Evolutionary conservation across 2,113 vertebrate genomes (phyloP).

Genomic region (Craseonycteris thonglongyai): DNA sequence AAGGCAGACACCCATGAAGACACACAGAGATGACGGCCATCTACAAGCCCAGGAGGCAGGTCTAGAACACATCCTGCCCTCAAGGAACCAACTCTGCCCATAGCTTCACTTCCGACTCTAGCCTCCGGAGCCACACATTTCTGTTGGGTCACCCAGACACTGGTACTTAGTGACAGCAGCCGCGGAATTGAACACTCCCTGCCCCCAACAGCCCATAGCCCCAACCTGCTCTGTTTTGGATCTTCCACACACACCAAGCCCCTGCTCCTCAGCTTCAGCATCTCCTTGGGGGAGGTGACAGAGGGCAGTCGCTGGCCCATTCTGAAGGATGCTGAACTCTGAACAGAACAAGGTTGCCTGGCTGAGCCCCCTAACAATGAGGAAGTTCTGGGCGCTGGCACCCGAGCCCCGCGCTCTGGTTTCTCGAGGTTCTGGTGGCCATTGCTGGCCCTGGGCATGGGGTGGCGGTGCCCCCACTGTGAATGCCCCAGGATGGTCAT

Average conservation of each 20-base stretch:
- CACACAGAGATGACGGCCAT: not conserved
- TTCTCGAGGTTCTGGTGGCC: too few species aligned
- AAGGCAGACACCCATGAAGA: not conserved
- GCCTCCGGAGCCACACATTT: not conserved
- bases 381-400: not conserved
- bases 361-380: not conserved
- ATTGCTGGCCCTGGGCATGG: fast-evolving
- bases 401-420: not conserved
- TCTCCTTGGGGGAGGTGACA: not conserved
- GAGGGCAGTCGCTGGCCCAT: not conserved
- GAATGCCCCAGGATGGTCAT: not conserved
- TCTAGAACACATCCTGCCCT: not conserved
- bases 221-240: not conserved
- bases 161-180: not conserved
- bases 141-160: not conserved
- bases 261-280: not conserved
- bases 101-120: not conserved
- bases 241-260: not conserved
- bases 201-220: not conserved
- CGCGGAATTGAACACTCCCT: fast-evolving
- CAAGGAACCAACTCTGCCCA: not conserved
- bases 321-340: not conserved
- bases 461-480: too few species aligned
- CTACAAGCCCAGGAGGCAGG: not conserved
- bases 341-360: not conserved